phyloP scores from a whole-genome alignment of 2,113 vertebrate genomes.

The Dasyurus viverrinus region DNA sequence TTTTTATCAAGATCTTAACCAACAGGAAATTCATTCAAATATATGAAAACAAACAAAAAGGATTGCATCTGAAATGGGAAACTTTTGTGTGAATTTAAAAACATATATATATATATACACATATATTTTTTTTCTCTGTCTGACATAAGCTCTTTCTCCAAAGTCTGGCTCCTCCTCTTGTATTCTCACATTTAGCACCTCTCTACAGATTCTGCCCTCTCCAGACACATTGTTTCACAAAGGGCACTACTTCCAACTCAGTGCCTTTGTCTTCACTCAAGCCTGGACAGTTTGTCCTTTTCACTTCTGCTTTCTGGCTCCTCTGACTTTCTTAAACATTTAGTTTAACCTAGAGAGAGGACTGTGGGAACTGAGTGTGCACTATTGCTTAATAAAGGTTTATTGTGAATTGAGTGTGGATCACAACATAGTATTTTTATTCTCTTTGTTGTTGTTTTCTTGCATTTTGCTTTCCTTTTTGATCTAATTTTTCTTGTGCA shows the following conservation, averaged over 20 bases:
- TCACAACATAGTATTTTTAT: too few species aligned
- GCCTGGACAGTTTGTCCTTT: not conserved
- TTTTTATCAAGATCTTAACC: not conserved
- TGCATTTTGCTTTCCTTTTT: too few species aligned
- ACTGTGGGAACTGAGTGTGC: too few species aligned
- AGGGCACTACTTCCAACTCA: not conserved
- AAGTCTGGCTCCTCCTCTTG: not conserved
- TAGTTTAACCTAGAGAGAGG: too few species aligned
- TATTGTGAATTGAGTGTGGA: too few species aligned
- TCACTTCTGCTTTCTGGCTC: not conserved
- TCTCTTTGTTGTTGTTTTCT: too few species aligned
- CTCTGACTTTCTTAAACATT: not conserved
- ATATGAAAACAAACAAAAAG: not conserved
- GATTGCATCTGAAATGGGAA: not conserved
- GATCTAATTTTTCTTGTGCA: too few species aligned
- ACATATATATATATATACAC: not conserved
- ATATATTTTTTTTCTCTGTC: not conserved
- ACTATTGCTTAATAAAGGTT: too few species aligned
- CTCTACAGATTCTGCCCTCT: not conserved
- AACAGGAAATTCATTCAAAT: not conserved
- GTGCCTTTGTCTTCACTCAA: not conserved
- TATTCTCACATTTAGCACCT: not conserved
- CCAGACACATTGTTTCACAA: not conserved
- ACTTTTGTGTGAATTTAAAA: not conserved
- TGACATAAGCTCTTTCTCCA: not conserved